Evolutionary conservation across 2,797 vertebrate genomes (phyloP), one percentile per base, ranked within the genome.

Genomic region (Tokudaia tokunoshimensis): DNA sequence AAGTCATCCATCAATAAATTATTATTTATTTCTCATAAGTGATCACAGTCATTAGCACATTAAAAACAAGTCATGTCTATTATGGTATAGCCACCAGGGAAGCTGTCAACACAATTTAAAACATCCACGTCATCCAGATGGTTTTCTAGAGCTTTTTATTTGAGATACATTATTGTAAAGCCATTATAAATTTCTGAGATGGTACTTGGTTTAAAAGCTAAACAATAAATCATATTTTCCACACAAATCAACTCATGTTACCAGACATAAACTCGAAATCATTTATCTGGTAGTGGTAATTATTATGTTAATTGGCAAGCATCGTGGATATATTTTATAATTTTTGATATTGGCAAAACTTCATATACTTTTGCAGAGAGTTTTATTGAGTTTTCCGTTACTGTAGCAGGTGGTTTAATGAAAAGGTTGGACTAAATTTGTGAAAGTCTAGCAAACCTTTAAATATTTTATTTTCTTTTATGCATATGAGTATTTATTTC

Each of bases 71-170:
- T 99, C 99, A 99, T 99, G 99, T 99, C 99, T 99, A 99, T 99
- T 99, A 99, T 99, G 99, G 99, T 99, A 99, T 99, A 99, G 99
- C 99, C 98, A 99, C 99, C 99, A 99, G 99, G 99, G 99, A 99
- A 99, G 99, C 99, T 99, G 99, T 99, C 99, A 99, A 99, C 99
- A 99, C 99, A 99, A 99, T 98, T 99, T 99, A 99, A 99, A 99
- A 99, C 99, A 99, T 99, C 99, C 99, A 99, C 99, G 99, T 99
- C 98, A 99, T 99, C 99, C 99, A 97, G 99, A 99, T 99, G 98
- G 98, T 99, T 99, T 99, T 99, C 99, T 99, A 99, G 99, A 99
- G 99, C 99, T 83, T 63, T 61, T 99, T 99, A 98, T 99, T 98
- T 99, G 99, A 99, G 99, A 99, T 99, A 99, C 98, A 99, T 98